Conservation (phyloP, 2,113 vertebrate species). For the Symphodus melops region DNA sequence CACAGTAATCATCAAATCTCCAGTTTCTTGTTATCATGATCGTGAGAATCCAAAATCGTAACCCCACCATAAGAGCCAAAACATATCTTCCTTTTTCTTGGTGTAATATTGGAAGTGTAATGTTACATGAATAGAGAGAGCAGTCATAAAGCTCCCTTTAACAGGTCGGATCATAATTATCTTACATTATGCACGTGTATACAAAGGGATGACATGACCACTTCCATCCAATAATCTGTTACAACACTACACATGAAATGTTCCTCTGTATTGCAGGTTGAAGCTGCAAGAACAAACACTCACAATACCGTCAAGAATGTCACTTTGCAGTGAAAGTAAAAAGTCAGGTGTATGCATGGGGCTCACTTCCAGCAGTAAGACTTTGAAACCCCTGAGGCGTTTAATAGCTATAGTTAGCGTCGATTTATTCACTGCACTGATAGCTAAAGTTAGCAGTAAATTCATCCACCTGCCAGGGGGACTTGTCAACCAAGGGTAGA, state of each 20-base stretch:
- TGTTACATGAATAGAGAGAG: too few species aligned
- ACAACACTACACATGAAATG: background rate
- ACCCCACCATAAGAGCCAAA: too few species aligned
- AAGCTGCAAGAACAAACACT: background rate
- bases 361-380: slow-evolving; percentile 7
- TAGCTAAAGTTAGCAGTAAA: slow-evolving; percentile 79
- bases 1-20: too few species aligned
- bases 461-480: slow-evolving; percentile 69
- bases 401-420: slow-evolving; percentile 68
- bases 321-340: slow-evolving; percentile 2
- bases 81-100: too few species aligned
- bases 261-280: background rate
- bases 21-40: too few species aligned
- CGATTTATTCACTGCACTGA: slow-evolving; percentile 71
- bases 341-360: background rate
- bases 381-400: slow-evolving; percentile 38
- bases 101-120: too few species aligned
- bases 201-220: background rate
- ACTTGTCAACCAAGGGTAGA: slow-evolving; percentile 62
- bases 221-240: background rate
- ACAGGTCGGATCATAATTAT: too few species aligned
- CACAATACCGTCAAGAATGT: background rate
- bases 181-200: too few species aligned
- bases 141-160: too few species aligned
- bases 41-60: too few species aligned